A percentile compares a stretch with the other conserved stretches of the same genome.
Evolutionary conservation across 2,797 vertebrate genomes (phyloP).

Genomic region (Distichodus sexfasciatus): DNA sequence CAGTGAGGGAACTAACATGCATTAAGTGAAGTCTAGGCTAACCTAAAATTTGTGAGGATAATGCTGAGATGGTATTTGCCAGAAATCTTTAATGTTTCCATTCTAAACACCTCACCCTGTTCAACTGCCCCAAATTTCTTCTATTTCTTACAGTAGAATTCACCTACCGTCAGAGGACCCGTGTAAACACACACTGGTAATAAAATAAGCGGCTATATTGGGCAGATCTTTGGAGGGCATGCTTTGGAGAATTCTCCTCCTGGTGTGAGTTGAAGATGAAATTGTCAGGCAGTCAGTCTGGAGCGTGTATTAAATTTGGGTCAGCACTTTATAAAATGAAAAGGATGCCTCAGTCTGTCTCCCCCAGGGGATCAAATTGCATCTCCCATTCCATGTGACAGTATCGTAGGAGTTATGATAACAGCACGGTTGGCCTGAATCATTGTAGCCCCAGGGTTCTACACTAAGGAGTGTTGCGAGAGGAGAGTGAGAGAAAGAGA

Average conservation of each 20-base stretch:
- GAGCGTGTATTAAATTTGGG: conserved; percentile 63
- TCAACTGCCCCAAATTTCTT: conserved; percentile 7
- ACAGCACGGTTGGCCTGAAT: conserved; percentile 64
- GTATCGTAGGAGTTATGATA: conserved; percentile 69
- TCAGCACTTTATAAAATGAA: conserved; percentile 70
- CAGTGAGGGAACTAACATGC: background rate
- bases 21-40: background rate
- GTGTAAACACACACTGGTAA: conserved; percentile 29
- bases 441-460: conserved; percentile 61
- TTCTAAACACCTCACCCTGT: background rate
- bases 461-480: conserved; percentile 7
- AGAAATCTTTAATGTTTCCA: background rate
- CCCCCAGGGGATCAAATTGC: conserved; percentile 63
- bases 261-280: conserved; percentile 22
- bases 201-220: conserved; percentile 23
- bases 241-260: conserved; percentile 17
- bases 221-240: background rate
- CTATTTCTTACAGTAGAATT: background rate
- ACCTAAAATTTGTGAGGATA: background rate
- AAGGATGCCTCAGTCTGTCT: conserved; percentile 63
- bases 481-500: conserved; percentile 13
- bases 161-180: background rate
- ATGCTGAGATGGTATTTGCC: background rate
- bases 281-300: conserved; percentile 30
- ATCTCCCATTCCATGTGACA: conserved; percentile 66